A percentile compares a stretch with the other conserved stretches of the same genome.
Evolutionary conservation across 2,113 vertebrate species (phyloP).

Genomic region (Struthidea cinerea): DNA sequence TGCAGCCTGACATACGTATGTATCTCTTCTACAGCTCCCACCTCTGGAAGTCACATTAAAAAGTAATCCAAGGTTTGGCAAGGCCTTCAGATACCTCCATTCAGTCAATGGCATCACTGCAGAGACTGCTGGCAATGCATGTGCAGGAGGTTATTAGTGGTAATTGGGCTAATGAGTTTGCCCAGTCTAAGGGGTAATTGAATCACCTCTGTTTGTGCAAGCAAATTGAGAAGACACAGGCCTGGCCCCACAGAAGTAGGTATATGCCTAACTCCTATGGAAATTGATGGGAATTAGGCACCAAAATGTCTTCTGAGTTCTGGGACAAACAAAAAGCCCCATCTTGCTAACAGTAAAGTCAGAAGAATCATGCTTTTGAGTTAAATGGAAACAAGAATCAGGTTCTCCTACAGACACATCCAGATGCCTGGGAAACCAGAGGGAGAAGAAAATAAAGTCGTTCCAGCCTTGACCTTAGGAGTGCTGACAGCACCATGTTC

Average conservation of each 20-base stretch:
- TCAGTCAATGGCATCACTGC: neutral
- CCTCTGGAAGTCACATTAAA: neutral
- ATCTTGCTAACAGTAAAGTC: neutral
- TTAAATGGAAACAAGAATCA: neutral
- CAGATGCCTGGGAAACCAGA: neutral
- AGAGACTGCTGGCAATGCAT: neutral
- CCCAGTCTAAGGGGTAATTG: slow-evolving; percentile 29
- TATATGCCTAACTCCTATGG: neutral
- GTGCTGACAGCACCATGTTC: neutral
- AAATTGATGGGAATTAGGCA: slow-evolving; percentile 4
- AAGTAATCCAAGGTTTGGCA: neutral
- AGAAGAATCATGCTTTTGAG: neutral
- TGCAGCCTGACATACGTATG: neutral
- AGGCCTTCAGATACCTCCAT: neutral
- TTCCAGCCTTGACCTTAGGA: neutral
- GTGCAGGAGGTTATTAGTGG: slow-evolving; percentile 25
- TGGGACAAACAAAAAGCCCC: neutral
- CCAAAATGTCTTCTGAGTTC: neutral
- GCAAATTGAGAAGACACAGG: slow-evolving; percentile 34
- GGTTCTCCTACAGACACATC: neutral
- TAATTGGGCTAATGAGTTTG: slow-evolving; percentile 42
- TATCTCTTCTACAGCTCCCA: neutral
- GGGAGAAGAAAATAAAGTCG: neutral
- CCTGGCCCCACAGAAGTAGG: neutral
- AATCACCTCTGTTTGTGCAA: slow-evolving; percentile 31